A percentile compares a stretch with the other conserved stretches of the same genome.
Evolutionary conservation across 2,113 vertebrate species (phyloP).

Genomic region (Actenoides lindsayi): DNA sequence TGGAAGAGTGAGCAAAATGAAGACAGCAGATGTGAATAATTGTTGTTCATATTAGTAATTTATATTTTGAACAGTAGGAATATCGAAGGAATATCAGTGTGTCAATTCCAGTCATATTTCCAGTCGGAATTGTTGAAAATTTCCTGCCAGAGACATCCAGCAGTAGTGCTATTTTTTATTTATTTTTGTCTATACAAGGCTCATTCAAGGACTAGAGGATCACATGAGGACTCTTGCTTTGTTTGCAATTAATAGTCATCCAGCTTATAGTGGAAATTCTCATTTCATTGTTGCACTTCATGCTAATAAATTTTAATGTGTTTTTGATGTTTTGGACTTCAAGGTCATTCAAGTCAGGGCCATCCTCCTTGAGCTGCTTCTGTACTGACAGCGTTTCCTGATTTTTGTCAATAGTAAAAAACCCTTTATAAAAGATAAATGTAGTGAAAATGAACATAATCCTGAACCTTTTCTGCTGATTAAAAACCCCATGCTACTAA

Average conservation of each 20-base stretch:
- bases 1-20: background rate
- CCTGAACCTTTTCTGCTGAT: background rate
- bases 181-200: background rate
- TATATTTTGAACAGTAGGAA: background rate
- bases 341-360: background rate
- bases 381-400: background rate
- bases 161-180: background rate
- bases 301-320: conserved; percentile 7
- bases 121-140: background rate
- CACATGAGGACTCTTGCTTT: background rate
- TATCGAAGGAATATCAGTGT: background rate
- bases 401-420: background rate
- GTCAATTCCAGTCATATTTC: background rate
- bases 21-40: background rate
- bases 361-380: background rate
- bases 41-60: background rate
- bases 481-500: background rate
- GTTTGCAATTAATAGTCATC: background rate
- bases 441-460: background rate
- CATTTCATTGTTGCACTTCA: background rate
- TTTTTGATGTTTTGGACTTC: background rate
- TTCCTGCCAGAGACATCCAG: background rate
- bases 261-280: conserved; percentile 3
- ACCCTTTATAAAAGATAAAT: background rate
- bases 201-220: background rate